Conservation (phyloP, 2,113 vertebrate genomes). For the Spermophilus dauricus region DNA sequence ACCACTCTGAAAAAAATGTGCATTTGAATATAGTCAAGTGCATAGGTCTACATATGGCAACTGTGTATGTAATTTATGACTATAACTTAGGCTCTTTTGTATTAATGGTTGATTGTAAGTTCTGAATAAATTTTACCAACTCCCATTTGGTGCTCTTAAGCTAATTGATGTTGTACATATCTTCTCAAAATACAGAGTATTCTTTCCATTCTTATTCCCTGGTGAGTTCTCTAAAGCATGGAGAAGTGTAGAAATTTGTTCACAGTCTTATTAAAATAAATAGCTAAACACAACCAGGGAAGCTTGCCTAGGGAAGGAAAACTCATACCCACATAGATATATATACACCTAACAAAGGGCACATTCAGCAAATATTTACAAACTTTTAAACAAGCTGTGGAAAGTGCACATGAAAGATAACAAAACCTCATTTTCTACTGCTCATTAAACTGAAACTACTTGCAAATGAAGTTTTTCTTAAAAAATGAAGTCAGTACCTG, state of each 20-base stretch:
- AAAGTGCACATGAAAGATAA: conserved; percentile 52
- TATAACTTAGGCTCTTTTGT: neutral
- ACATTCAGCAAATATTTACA: conserved; percentile 71
- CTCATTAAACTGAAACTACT: conserved; percentile 64
- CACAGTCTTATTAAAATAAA: conserved; percentile 72
- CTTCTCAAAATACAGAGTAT: conserved; percentile 34
- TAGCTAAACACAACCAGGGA: conserved; percentile 28
- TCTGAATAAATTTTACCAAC: conserved; percentile 17
- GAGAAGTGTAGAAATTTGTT: conserved; percentile 45
- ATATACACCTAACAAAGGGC: conserved; percentile 20
- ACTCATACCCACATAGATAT: neutral
- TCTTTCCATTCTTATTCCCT: conserved; percentile 31
- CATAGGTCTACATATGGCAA: neutral
- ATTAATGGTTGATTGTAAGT: neutral
- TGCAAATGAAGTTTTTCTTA: conserved; percentile 7
- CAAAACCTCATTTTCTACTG: conserved; percentile 35
- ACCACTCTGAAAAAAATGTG: neutral
- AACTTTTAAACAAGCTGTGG: conserved; percentile 68
- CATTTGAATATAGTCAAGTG: neutral
- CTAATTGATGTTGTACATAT: conserved; percentile 35
- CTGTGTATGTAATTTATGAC: neutral
- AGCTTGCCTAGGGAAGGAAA: conserved; percentile 16
- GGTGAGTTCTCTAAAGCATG: conserved; percentile 42
- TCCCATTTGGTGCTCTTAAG: conserved; percentile 37
- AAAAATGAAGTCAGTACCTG: neutral